Base-by-base conservation (phyloP, 2,113 vertebrate species). In the Nematolebias whitei region DNA sequence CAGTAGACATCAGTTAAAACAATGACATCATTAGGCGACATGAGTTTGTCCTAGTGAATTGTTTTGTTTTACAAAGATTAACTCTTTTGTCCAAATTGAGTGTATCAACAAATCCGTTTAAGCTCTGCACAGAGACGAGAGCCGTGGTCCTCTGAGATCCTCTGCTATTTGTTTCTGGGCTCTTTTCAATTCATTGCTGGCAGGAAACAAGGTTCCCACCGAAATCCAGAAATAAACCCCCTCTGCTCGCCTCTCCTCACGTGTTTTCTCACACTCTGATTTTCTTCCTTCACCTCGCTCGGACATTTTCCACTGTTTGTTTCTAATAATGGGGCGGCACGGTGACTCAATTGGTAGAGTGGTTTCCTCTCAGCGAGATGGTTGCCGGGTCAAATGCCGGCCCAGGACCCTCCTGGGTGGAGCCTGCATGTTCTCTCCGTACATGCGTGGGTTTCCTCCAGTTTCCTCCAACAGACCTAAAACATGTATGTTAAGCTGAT, bases 151-250 rank as follows among this genome's bases (percentile, higher is more conserved):
- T 78, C 41, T 65, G 63, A 22, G 59, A 79, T 58, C 51, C 20
- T 63, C 54, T 68, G 15, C 69, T 80, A 74, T 88, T 84, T 82
- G 78, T 66, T 79, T 87, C 79, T 59, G 2, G 78, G 68, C 57
- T 87, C 85, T 52, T 75, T 77, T 91, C 60, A 81, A 74, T 84
- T 88, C 63, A 76, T 66, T 64, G 57, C 75, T 88, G 88, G 82
- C 78, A 85, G 72, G 65, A 78, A 53, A 50, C 64, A 52, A 64
- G 50, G 75, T 92, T 92, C 89, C 87, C 89, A 92, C 79, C 67
- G 78, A 86, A 85, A 80, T 83, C 75, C 73, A 63, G 67, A 66
- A 43, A 71, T 76, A 62, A 81, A 88, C 69, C 64, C 38, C 12
- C 50, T 50, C 57, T 1, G 11, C 23, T 22, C 75, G 50, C 2